Evolutionary conservation across 1,140 invertebrate species (phyloP).

Genomic region (Drosophila nigrodunni): DNA sequence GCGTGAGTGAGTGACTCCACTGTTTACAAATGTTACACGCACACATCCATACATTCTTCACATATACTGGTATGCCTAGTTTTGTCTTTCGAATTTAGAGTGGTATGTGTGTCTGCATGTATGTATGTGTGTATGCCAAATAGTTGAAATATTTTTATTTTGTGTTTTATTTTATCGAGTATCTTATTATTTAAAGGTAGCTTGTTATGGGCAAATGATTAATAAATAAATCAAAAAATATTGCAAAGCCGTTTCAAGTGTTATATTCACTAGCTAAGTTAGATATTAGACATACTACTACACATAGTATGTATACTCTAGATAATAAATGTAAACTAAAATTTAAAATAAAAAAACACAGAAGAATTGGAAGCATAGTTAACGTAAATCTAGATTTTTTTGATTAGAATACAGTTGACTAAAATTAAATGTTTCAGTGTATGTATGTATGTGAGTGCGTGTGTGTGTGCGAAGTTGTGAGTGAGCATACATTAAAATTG

Average conservation of each 20-base stretch:
- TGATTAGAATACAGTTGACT: conserved; percentile 45
- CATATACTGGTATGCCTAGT: no score
- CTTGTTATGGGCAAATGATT: not conserved
- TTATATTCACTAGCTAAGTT: conserved; percentile 9
- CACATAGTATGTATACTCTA: not conserved
- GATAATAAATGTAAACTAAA: conserved; percentile 30
- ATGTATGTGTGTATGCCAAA: no score
- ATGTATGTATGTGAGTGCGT: not conserved
- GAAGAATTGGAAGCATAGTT: conserved; percentile 64
- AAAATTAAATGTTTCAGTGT: conserved; percentile 6
- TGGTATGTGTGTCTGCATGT: no score
- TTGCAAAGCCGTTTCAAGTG: conserved; percentile 54
- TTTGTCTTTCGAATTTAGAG: no score
- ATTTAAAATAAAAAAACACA: conserved; percentile 53
- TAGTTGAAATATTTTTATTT: no score
- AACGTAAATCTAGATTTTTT: conserved; percentile 39
- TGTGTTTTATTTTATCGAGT: no score
- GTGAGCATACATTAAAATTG: not conserved
- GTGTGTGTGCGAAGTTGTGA: not conserved
- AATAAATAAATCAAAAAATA: conserved; percentile 56
- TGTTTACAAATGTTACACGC: no score
- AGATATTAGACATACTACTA: no score
- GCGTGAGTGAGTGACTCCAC: no score
- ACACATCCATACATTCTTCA: not conserved
- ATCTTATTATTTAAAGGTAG: conserved; percentile 1